Evolutionary conservation across 2,888 invertebrate species (phyloP).

Genomic region (Noctua janthina): DNA sequence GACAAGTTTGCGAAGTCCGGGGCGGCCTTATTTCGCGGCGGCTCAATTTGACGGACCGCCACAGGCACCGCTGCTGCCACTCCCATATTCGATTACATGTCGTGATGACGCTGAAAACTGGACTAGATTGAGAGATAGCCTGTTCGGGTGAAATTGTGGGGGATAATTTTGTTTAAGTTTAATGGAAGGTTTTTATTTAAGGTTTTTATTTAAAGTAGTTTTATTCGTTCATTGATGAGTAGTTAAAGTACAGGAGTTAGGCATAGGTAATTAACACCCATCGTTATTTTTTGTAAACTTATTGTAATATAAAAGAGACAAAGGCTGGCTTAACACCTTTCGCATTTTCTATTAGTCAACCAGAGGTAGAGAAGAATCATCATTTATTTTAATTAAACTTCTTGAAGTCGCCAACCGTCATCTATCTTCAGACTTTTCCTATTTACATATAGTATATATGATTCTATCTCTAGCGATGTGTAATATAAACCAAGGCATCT

Average conservation of each 20-base stretch:
- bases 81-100: slow-evolving; percentile 66
- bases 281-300: neutral
- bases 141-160: slow-evolving; percentile 13
- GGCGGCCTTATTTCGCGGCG: slow-evolving; percentile 71
- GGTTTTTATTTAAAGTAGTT: neutral
- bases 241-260: neutral
- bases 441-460: no score
- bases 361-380: neutral
- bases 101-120: slow-evolving; percentile 44
- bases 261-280: neutral
- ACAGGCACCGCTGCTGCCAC: slow-evolving; percentile 58
- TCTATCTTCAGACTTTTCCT: no score
- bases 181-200: neutral
- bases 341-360: neutral
- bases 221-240: neutral
- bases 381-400: neutral
- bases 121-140: slow-evolving; percentile 39
- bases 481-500: neutral
- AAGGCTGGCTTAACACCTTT: neutral
- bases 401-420: no score
- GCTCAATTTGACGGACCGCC: slow-evolving; percentile 79
- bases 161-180: neutral
- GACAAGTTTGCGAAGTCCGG: slow-evolving; percentile 36
- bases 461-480: no score
- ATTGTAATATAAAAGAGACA: neutral